Percentiles rank a stretch among this genome's conserved stretches.
These are phyloP conservation scores for Argyrosomus regius DNA, from an alignment of 2,797 vertebrate species.

Conservation along the genomic window DNA sequence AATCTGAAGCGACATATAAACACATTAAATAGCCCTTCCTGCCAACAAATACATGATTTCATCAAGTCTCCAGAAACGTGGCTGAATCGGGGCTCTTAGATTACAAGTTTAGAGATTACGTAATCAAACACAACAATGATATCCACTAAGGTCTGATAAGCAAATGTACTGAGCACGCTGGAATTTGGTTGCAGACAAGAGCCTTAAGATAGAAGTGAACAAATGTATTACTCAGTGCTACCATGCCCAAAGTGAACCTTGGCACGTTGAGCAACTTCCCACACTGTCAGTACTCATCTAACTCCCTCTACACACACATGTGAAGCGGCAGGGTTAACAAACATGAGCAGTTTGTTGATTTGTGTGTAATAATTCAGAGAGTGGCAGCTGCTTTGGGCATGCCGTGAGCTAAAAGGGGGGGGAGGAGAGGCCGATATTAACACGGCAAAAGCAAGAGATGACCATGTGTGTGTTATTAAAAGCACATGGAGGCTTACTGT, in stretches of 20 bases:
- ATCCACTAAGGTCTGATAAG: slow-evolving; percentile 61
- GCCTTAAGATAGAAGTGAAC: slow-evolving; percentile 55
- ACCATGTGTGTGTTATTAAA: slow-evolving; percentile 46
- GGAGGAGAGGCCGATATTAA: slow-evolving; percentile 1
- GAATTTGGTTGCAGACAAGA: slow-evolving; percentile 58
- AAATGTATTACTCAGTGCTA: slow-evolving; percentile 55
- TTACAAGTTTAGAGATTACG: slow-evolving; percentile 47
- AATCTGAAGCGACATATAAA: slow-evolving; percentile 4
- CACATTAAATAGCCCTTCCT: background rate
- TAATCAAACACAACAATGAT: slow-evolving; percentile 65
- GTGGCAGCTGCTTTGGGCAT: background rate
- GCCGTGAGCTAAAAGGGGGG: background rate
- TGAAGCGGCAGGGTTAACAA: background rate
- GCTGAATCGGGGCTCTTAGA: slow-evolving; percentile 21
- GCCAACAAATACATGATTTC: slow-evolving; percentile 29
- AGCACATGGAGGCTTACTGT: slow-evolving; percentile 44
- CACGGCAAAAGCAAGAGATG: slow-evolving; percentile 34
- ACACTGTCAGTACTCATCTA: slow-evolving; percentile 17
- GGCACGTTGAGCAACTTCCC: slow-evolving; percentile 39
- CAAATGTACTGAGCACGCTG: slow-evolving; percentile 49
- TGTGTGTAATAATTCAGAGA: slow-evolving; percentile 10
- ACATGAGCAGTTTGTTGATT: background rate
- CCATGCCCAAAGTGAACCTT: slow-evolving; percentile 35
- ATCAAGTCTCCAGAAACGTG: slow-evolving; percentile 24
- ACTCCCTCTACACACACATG: background rate